Percentiles rank a stretch among this genome's conserved stretches.
Conservation (phyloP, 2,797 vertebrate species). For the Coregonus suidteri region DNA sequence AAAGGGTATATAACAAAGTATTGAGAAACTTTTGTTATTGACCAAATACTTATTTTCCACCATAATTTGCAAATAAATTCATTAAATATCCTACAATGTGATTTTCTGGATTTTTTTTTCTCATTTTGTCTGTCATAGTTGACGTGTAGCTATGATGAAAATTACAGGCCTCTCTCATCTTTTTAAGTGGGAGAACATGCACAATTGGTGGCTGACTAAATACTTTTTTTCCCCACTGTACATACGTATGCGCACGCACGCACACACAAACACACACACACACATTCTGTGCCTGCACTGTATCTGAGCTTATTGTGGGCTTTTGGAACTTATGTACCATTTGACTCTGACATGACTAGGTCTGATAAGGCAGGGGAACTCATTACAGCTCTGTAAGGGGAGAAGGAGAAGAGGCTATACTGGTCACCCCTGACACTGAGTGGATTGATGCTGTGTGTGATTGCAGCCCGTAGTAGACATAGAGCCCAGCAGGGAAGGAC, state of each 20-base stretch:
- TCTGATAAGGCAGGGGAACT: conserved; percentile 16
- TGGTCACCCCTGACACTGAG: conserved; percentile 2
- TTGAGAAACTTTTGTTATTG: too few species aligned
- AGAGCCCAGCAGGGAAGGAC: neutral
- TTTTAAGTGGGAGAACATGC: too few species aligned
- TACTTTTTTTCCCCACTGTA: too few species aligned
- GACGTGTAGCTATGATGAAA: too few species aligned
- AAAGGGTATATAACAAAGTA: too few species aligned
- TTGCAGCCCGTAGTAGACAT: conserved; percentile 19
- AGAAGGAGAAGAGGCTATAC: conserved; percentile 11
- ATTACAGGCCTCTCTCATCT: too few species aligned
- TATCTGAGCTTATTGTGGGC: neutral
- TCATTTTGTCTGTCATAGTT: too few species aligned
- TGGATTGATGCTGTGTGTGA: conserved; percentile 28
- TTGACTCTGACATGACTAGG: conserved; percentile 10
- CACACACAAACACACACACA: neutral
- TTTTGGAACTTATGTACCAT: conserved; percentile 9
- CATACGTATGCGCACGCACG: neutral
- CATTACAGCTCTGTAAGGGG: conserved; percentile 20
- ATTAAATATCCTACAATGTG: too few species aligned
- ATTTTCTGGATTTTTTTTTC: too few species aligned
- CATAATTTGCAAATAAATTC: too few species aligned
- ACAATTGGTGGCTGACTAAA: too few species aligned
- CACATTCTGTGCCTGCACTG: neutral
- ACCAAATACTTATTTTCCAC: too few species aligned